Evolutionary conservation across 2,888 invertebrate genomes (phyloP).

Genomic region (Nephrotoma guestfalica): DNA sequence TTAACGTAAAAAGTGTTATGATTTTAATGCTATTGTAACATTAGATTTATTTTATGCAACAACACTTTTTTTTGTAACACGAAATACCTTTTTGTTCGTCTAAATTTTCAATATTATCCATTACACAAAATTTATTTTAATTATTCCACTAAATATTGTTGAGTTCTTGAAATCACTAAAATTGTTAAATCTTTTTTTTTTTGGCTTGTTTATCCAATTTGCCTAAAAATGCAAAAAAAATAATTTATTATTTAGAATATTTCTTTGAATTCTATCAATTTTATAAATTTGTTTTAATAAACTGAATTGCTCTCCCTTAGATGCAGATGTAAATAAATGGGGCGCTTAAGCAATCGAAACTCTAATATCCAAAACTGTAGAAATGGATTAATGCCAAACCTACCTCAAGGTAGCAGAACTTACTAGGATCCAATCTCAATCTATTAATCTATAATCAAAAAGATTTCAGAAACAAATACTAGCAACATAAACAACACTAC

Average conservation of each 20-base stretch:
- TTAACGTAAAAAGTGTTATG: not conserved
- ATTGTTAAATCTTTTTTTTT: not conserved
- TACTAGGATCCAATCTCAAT: too few species aligned
- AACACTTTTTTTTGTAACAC: not conserved
- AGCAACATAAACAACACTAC: too few species aligned
- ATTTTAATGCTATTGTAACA: not conserved
- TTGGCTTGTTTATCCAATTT: not conserved
- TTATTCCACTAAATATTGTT: not conserved
- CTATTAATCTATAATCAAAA: too few species aligned
- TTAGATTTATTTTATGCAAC: not conserved
- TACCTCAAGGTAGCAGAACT: too few species aligned
- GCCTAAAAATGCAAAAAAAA: not conserved
- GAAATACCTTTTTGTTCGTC: not conserved
- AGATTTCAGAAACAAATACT: too few species aligned
- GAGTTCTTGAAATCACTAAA: not conserved
- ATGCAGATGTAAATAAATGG: too few species aligned
- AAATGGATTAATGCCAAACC: too few species aligned
- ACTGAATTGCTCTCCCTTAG: too few species aligned
- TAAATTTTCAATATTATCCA: not conserved
- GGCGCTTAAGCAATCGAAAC: too few species aligned
- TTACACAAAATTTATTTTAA: not conserved
- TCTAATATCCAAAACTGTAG: too few species aligned
- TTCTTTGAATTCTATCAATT: too few species aligned
- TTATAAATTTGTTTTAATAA: too few species aligned
- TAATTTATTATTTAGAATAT: not conserved